These are phyloP conservation scores for Agelaius phoeniceus DNA, from an alignment of 2,113 vertebrate genomes.

Conservation along the genomic window DNA sequence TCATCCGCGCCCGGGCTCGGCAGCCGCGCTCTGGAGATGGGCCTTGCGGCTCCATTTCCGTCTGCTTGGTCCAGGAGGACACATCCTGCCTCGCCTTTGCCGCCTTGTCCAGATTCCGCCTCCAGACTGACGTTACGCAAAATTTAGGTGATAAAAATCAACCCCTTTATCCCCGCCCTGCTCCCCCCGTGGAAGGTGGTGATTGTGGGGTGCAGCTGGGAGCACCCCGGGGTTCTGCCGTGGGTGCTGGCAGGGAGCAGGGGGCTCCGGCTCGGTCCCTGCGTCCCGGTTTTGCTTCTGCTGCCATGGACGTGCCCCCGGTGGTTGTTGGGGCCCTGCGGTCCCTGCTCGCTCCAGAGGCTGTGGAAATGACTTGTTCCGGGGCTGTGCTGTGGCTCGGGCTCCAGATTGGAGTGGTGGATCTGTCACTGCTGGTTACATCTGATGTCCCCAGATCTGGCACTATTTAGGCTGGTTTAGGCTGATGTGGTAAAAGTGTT, in stretches of 20 bases:
- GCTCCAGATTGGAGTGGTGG: rapidly evolving
- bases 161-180: neutral
- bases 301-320: neutral
- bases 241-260: neutral
- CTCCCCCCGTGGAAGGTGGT: neutral
- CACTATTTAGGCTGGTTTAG: rapidly evolving
- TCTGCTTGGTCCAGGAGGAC: neutral
- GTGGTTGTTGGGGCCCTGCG: rapidly evolving
- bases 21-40: neutral
- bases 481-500: neutral
- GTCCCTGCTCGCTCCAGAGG: neutral
- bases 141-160: neutral
- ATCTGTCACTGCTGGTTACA: neutral
- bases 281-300: rapidly evolving
- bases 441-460: rapidly evolving
- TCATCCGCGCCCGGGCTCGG: neutral
- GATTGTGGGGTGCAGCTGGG: rapidly evolving
- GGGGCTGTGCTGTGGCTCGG: neutral
- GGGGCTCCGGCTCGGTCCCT: rapidly evolving
- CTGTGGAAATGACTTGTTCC: neutral
- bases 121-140: neutral
- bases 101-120: neutral
- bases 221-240: neutral
- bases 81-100: neutral
- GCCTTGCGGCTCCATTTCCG: neutral